Evolutionary conservation across 2,888 invertebrate genomes (phyloP).

Genomic region (Papilio demoleus): DNA sequence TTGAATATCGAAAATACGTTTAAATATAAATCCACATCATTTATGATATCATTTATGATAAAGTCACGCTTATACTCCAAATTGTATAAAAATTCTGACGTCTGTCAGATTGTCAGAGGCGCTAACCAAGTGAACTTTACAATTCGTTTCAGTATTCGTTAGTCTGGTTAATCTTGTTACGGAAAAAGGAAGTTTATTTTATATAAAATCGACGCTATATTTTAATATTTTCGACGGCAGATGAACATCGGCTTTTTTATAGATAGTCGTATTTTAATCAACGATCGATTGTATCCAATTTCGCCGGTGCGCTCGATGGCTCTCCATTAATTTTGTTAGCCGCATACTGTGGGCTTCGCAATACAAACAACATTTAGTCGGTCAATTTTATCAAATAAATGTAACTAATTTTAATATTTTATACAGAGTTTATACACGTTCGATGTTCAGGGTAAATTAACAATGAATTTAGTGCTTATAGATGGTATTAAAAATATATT

Average conservation of each 20-base stretch:
- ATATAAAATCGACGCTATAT: not conserved
- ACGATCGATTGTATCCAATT: conserved; percentile 45
- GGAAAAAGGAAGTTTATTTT: not conserved
- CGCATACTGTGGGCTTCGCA: conserved; percentile 32
- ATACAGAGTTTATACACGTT: not conserved
- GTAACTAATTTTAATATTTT: not conserved
- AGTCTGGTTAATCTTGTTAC: not conserved
- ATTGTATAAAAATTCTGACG: no score
- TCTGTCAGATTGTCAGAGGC: no score
- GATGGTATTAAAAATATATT: no score
- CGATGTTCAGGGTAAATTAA: not conserved
- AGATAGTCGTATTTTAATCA: conserved; percentile 41
- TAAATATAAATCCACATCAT: no score
- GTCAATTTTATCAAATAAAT: conserved; percentile 9
- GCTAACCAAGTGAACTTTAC: no score
- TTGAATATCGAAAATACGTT: no score
- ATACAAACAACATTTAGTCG: conserved; percentile 23
- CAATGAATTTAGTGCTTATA: not conserved
- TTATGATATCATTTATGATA: no score
- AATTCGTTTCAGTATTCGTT: no score
- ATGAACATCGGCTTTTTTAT: conserved; percentile 22
- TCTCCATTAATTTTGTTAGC: conserved; percentile 51
- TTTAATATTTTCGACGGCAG: not conserved
- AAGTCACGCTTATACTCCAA: no score
- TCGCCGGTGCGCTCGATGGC: conserved; percentile 43